Base-by-base conservation (phyloP, 2,888 invertebrate species). In the Pyrrhia umbra region DNA sequence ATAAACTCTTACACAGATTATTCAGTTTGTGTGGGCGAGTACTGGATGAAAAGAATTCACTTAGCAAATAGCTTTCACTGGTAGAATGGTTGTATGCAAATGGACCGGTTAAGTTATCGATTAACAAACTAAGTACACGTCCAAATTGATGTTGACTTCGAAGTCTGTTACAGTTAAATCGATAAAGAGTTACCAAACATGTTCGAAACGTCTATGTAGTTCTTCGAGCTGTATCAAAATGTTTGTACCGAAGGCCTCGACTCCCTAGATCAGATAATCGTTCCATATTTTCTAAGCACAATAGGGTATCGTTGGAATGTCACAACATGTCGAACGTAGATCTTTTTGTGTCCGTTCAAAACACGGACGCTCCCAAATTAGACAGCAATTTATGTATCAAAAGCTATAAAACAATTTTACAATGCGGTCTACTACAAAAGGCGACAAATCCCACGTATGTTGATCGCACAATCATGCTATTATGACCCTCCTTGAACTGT, bases 361-460 rank as follows among this genome's bases (percentile, higher is more conserved):
- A 72, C 45, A 59, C 75, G 68, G 67, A 74, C 77, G 67, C 67
- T 63, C 60, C 66, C 51, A 67, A 82, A 82, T 80, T 74, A 67
- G 72, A 72, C 56, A 59, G 63, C 81, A 85, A 86, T 87, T 85
- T 80, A 77, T 73, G 59, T 75, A 84, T 82, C 68, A 78, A 55
- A 62, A 68, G 64, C 56, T 50, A 77, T 68, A 79, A 84, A 83
- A 84, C 84, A 87, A 86, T 82, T 87, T 82, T 64, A 47, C 50
- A 79, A 77, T 67, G 77, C 88, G 86, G 87, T 83, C 55, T 66
- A 70, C 75, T 79, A 84, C 80, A 85, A 86, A 84, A 80, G 80
- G 58, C 60, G 68, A 73, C 66, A 56, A 59, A 58, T 77, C 77
- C 66, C 72, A 81, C 77, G 76, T 68, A 75, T 75, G 74, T 77